These are phyloP conservation scores for Coptodon rendalli DNA, from an alignment of 2,113 vertebrate genomes.

Conservation along the genomic window DNA sequence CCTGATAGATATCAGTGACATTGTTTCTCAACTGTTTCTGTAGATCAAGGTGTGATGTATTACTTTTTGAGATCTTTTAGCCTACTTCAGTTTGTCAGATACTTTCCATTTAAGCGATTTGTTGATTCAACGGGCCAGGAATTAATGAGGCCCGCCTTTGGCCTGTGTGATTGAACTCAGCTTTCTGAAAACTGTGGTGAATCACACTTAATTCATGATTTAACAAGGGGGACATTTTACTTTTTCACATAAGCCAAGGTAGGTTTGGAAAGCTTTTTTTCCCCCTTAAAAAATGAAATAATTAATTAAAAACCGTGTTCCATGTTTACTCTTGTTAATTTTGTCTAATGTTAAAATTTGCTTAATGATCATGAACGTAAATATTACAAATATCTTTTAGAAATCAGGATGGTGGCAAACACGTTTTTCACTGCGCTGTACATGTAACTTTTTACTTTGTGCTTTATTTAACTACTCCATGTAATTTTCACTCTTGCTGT, in stretches of 20 bases:
- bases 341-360: neutral
- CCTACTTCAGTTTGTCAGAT: neutral
- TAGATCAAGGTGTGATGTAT: neutral
- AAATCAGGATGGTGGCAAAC: neutral
- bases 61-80: neutral
- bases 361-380: neutral
- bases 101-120: neutral
- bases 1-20: neutral
- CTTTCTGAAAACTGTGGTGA: neutral
- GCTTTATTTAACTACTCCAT: neutral
- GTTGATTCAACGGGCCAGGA: neutral
- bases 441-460: neutral
- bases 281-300: neutral
- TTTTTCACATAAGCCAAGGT: neutral
- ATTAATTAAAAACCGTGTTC: neutral
- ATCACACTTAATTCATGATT: neutral
- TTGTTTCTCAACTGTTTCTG: neutral
- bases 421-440: neutral
- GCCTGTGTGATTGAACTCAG: neutral
- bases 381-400: neutral
- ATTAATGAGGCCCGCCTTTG: neutral
- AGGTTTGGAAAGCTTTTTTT: neutral
- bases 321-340: neutral
- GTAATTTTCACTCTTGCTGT: neutral
- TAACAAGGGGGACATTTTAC: neutral